phyloP scores from a whole-genome alignment of 1,140 invertebrate genomes.

The Dermatophagoides farinae region DNA sequence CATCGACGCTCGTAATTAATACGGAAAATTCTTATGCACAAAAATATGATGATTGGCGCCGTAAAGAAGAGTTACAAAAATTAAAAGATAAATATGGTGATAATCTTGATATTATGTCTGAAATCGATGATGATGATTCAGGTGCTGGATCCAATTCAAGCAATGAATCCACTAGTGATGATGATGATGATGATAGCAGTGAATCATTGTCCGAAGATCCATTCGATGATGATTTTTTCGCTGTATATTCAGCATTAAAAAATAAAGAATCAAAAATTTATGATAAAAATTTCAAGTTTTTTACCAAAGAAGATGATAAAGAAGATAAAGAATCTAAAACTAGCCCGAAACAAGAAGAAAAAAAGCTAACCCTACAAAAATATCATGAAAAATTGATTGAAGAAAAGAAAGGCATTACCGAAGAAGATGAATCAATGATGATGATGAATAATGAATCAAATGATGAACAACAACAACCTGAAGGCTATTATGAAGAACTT shows the following conservation, averaged over 20 bases:
- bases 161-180: conserved; percentile 7
- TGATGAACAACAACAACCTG: background rate
- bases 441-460: background rate
- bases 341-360: conserved; percentile 18
- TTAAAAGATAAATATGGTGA: conserved; percentile 53
- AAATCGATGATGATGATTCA: background rate
- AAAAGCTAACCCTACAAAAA: conserved; percentile 29
- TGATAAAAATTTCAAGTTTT: conserved; percentile 21
- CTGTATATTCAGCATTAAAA: conserved; percentile 31
- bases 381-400: conserved; percentile 31
- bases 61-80: conserved; percentile 65
- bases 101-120: conserved; percentile 20
- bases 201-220: background rate
- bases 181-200: background rate
- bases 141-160: conserved; percentile 22
- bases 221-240: conserved; percentile 30
- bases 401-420: conserved; percentile 26
- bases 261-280: conserved; percentile 33
- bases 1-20: conserved; percentile 27
- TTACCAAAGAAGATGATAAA: conserved; percentile 24
- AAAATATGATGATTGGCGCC: conserved; percentile 53
- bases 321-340: conserved; percentile 7
- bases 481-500: conserved; percentile 17
- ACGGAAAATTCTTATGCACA: conserved; percentile 58
- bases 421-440: conserved; percentile 9